Evolutionary conservation across 92 coral and sea anemone species (phyloP).

Genomic region (Metridium senile): DNA sequence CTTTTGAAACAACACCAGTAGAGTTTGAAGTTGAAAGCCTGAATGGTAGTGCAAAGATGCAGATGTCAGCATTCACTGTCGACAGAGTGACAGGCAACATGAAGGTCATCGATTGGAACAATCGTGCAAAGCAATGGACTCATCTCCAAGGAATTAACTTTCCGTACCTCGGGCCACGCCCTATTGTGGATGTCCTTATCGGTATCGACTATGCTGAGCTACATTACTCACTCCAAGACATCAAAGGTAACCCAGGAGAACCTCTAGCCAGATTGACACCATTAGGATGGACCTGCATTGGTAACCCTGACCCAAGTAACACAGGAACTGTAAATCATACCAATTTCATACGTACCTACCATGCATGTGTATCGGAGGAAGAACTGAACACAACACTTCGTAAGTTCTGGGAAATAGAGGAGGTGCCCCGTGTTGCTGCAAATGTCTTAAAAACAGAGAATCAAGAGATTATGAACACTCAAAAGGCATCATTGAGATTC

Average conservation of each 20-base stretch:
- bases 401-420: constrained; percentile 62
- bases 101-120: constrained; percentile 37
- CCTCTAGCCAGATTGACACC: constrained; percentile 54
- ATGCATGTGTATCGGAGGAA: constrained; percentile 27
- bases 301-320: constrained; percentile 36
- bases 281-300: constrained; percentile 61
- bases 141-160: constrained; percentile 44
- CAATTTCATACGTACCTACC: constrained; percentile 23
- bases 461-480: no score
- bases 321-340: constrained; percentile 22
- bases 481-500: no score
- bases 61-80: constrained; percentile 39
- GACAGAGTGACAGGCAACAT: constrained; percentile 45
- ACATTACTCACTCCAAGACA: constrained; percentile 37
- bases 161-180: constrained; percentile 28
- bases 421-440: constrained; percentile 13
- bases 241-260: constrained; percentile 42
- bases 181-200: constrained; percentile 54
- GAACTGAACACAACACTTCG: constrained; percentile 32
- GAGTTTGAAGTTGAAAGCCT: constrained; percentile 54
- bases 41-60: constrained; percentile 32
- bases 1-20: constrained; percentile 61
- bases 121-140: constrained; percentile 26
- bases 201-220: constrained; percentile 55
- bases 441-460: no score